Evolutionary conservation across 2,797 vertebrate species (phyloP), one percentile per base, ranked within the genome.

Genomic region (Moxostoma hubbsi): DNA sequence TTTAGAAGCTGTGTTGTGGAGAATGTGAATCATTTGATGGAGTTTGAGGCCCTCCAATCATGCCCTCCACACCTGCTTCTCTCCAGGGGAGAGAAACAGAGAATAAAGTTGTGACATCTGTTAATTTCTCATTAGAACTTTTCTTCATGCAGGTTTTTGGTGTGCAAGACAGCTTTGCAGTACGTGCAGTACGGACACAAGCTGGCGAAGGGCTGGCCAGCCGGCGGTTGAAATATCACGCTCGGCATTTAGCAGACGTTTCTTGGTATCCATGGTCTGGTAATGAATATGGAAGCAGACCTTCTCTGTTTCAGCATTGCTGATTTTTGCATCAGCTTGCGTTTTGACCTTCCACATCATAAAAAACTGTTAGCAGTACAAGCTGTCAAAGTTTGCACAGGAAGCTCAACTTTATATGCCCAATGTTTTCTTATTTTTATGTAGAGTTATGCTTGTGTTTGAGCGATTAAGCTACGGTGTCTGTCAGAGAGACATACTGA

Each of bases 41-140:
- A 87, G 88, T 92, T 90, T 91, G 89, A 92, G 87, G 86, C 86
- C 84, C 85, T 63, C 80, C 80, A 87, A 87, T 87, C 86, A 85
- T 87, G 90, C 68, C 74, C 80, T 65, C 83, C 92, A 93, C 94
- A 94, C 93, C 94, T 95, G 94, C 92, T 91, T 86, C 84, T 75
- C 90, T 18, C 69, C 83, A 55, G 85, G 85, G 84, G 87, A 70
- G 75, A 65, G 54, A 81, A 70, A 67, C 85, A 82, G 85, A 79
- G 82, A 85, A 90, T 90, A 86, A 90, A 92, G 89, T 92, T 92
- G 92, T 89, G 87, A 89, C 92, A 94, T 93, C 92, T 94, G 93
- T 93, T 94, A 89, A 92, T 92, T 94, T 94, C 93, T 92, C 93
- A 93, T 94, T 94, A 90, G 86, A 84, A 81, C 85, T 87, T 85